These are phyloP conservation scores for Acrocephalus scirpaceus DNA, from an alignment of 2,797 vertebrate genomes.

Conservation along the genomic window DNA sequence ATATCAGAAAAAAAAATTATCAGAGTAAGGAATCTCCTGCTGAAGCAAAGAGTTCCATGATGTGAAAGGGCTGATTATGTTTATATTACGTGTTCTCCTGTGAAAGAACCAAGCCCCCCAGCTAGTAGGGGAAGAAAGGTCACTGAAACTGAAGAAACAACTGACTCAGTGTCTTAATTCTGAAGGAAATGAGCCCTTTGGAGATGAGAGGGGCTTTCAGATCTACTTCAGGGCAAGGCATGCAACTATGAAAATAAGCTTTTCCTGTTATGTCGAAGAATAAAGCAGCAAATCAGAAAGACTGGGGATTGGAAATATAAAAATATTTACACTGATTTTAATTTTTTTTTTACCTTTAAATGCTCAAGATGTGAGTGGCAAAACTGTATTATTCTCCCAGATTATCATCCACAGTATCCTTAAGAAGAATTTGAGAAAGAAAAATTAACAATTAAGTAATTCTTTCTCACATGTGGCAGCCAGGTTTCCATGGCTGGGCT, in stretches of 20 bases:
- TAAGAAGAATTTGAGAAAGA: not conserved
- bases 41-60: constrained; percentile 3
- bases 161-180: constrained; percentile 46
- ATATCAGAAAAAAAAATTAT: not conserved
- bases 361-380: not conserved
- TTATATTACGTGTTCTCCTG: constrained; percentile 37
- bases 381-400: not conserved
- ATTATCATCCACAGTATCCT: not conserved
- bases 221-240: constrained; percentile 37
- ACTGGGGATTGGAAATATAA: not conserved
- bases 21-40: not conserved
- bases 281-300: not conserved
- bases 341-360: not conserved
- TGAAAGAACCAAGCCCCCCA: constrained; percentile 33
- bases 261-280: constrained; percentile 13
- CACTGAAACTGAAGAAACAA: constrained; percentile 49
- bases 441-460: not conserved
- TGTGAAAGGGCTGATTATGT: constrained; percentile 61
- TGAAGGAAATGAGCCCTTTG: constrained; percentile 59
- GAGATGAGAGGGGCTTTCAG: constrained; percentile 50
- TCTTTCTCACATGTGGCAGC: not conserved
- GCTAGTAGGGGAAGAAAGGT: constrained; percentile 42
- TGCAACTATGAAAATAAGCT: constrained; percentile 24
- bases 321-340: too few relatives aligned
- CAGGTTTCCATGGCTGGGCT: not conserved